phyloP scores from a whole-genome alignment of 2,797 vertebrate species.

The Lagocephalus sceleratus region DNA sequence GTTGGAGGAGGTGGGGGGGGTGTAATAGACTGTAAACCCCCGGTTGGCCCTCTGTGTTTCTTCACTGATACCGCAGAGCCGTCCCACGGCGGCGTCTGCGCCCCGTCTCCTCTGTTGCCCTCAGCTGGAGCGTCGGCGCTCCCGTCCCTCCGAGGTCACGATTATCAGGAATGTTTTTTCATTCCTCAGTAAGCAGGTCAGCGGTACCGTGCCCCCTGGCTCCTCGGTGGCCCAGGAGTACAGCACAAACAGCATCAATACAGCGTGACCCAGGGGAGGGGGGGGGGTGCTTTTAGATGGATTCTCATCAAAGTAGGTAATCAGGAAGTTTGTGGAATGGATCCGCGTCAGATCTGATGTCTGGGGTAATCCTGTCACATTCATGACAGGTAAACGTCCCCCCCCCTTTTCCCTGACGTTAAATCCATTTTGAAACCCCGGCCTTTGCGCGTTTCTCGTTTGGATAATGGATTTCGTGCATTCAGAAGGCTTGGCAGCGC shows the following conservation, averaged over 20 bases:
- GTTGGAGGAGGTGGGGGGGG: conserved; percentile 46
- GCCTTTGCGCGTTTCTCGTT: conserved; percentile 21
- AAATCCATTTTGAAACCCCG: conserved; percentile 21
- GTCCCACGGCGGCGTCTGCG: conserved; percentile 21
- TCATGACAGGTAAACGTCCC: conserved; percentile 42
- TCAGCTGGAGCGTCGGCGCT: conserved; percentile 32
- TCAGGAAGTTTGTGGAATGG: conserved; percentile 20
- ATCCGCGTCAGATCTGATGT: conserved; percentile 31
- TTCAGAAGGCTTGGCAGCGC: conserved; percentile 48
- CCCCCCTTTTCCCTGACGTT: conserved; percentile 12
- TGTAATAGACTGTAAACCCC: conserved; percentile 17
- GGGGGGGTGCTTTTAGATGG: neutral
- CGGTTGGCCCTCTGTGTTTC: conserved; percentile 25
- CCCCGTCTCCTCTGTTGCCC: conserved; percentile 23
- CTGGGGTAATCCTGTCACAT: conserved; percentile 35
- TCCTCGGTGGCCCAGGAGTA: conserved; percentile 42
- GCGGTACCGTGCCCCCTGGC: conserved; percentile 57
- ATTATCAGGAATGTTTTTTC: conserved; percentile 30
- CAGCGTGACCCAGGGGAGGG: conserved; percentile 13
- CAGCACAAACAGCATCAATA: conserved; percentile 44
- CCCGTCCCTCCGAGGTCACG: conserved; percentile 52
- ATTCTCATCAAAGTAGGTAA: conserved; percentile 22
- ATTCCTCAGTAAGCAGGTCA: conserved; percentile 71
- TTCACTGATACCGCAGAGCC: conserved; percentile 19
- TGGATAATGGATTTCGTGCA: conserved; percentile 16